These are phyloP conservation scores for Agrotis segetum DNA, from an alignment of 2,888 invertebrate genomes.

Conservation along the genomic window DNA sequence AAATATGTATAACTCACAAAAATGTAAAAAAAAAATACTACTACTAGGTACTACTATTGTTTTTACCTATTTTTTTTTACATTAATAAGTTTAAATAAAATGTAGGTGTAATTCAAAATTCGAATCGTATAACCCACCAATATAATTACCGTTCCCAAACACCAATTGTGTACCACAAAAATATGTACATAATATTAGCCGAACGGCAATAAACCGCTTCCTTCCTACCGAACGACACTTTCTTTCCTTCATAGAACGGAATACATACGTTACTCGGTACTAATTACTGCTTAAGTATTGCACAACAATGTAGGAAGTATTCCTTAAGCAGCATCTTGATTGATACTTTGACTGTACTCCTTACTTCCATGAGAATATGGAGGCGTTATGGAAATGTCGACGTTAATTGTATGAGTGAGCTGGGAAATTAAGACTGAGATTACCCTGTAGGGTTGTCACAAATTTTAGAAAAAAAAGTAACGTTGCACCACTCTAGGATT, in stretches of 20 bases:
- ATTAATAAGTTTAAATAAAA: too few species aligned
- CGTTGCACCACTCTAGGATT: too few species aligned
- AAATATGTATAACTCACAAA: too few species aligned
- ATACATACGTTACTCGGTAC: slow-evolving; percentile 48
- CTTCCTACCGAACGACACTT: slow-evolving; percentile 65
- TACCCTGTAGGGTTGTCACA: neutral
- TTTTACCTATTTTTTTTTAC: too few species aligned
- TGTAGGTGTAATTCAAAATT: too few species aligned
- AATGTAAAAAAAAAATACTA: too few species aligned
- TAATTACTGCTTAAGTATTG: slow-evolving; percentile 63
- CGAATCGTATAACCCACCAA: neutral
- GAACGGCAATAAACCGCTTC: slow-evolving; percentile 54
- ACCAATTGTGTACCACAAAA: slow-evolving; percentile 52
- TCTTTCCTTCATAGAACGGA: slow-evolving; percentile 64
- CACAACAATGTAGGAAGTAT: slow-evolving; percentile 61
- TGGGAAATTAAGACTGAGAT: slow-evolving; percentile 17
- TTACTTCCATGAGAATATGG: slow-evolving; percentile 37
- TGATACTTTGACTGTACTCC: slow-evolving; percentile 43
- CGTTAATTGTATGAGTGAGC: slow-evolving; percentile 5
- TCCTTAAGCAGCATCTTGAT: slow-evolving; percentile 57
- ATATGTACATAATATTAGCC: slow-evolving; percentile 55
- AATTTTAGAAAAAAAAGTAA: too few species aligned
- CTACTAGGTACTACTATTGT: too few species aligned
- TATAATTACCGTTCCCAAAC: slow-evolving; percentile 23
- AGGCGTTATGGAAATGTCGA: slow-evolving; percentile 9